Base-by-base conservation (phyloP, 2,113 vertebrate genomes). In the Megalops atlanticus region DNA sequence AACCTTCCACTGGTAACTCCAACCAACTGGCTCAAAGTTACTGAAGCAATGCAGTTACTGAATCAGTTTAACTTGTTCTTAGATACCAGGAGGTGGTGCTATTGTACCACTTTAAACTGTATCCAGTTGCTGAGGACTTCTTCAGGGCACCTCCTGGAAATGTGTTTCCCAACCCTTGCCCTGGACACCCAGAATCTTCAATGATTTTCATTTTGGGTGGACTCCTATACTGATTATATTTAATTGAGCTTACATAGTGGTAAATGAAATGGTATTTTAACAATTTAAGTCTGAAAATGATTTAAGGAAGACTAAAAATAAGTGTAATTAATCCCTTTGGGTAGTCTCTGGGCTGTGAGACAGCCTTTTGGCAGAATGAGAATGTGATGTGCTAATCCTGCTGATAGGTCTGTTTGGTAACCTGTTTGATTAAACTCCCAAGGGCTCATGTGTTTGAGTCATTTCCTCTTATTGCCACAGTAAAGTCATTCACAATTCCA, bases 1-100 rank as follows among this genome's bases (percentile, higher is more conserved):
- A 54, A 54, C 18, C 16, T 24, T 31, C 8, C 58, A 64, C 58
- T 10, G 58, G 31, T 64, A 58, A 58, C 3, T 58, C 21, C 52
- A 64, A n/a, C 6, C 43, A 45, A 45, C 43, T 10, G n/a, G 58
- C 24, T 64, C 24, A 31, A n/a, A 31, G n/a, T 5, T 58, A n/a
- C 52, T 58, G 47, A 58, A 58, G 15, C 18, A 58, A n/a, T 58
- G 24, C 1, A 58, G 27, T 16, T 18, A 24, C 38, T 40, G 2
- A 68, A n/a, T 68, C 2, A 45, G n/a, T n/a, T 31, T n/a, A 31
- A n/a, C 1, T 54, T 54, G 2, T 3, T n/a, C 35, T 5, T 40
- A 41, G n/a, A n/a, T 6, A 8, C 43, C 78, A 49, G 64, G 21
- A 49, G 78, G 68, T 79, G 78, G 68, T 41, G n/a, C 38, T 24